Base-by-base conservation (phyloP, 1,140 invertebrate species). In the Eriocheir sinensis region DNA sequence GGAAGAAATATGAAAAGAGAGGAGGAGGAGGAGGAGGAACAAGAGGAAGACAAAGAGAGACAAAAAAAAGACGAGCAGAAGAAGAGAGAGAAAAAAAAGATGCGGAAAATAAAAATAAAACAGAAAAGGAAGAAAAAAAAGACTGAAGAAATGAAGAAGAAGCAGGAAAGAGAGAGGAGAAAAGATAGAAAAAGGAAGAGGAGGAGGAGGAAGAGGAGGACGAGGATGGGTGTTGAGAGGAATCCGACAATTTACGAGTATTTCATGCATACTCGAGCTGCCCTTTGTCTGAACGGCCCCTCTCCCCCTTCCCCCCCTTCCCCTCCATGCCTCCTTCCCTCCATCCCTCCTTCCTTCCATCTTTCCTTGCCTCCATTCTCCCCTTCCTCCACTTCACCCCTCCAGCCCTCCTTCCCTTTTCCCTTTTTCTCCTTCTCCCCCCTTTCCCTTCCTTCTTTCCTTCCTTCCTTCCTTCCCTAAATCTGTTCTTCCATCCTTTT, bases 241-340 rank as follows among this genome's bases (percentile, higher is more conserved):
- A 92, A 83, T 83, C 40, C 90, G 38, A 48, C 44, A 92, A 92
- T 92, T 92, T 92, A 92, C 90, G 90, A 92, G 90, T 44, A 83
- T 92, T 92, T 92, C 90, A 92, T 92, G 90, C 90, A 92, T 80
- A 92, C 40, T 92, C 79, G 79, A 36, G 36, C 72, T 83, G 79
- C 40, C 90, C 90, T 92, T 92, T 92, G 90, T 92, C 90, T 92
- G 89, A 36, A 21, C 6, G 48, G 44, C 40, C 48, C 32, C 32
- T 17, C 8, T 27, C 27, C 60, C 72, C 3, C 38, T 12, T 80
- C 60, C 8, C 36, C 40, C 89, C 72, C 34, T 27, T 27, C 8
- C 53, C 38, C 30, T 60, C 60, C 38, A 17, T 30, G 60, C 34
- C 21, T 72, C 2, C 34, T 80, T 30, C 34, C 41, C 53, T 3